Base-by-base conservation (phyloP, 2,113 vertebrate genomes). In the Microcebus griseorufus region DNA sequence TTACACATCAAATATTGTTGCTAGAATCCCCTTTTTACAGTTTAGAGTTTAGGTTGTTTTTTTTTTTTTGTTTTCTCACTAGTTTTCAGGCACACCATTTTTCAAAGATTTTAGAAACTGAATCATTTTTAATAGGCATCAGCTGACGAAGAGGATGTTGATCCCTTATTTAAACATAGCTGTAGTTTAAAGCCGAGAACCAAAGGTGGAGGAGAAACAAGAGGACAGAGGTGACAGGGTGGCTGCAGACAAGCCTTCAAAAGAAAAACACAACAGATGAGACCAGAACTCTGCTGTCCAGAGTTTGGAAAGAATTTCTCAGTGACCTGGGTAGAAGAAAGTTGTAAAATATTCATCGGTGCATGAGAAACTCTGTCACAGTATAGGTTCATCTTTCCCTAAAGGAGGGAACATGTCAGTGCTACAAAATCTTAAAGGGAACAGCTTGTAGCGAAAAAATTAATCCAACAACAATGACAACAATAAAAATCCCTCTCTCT, bases 81-180 rank as follows among this genome's bases (percentile, higher is more conserved):
- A 98, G 98, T 99, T 99, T 99, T 99, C 99, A 99, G 99, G 99
- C 99, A 99, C 99, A 98, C 99, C 98, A 98, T 98, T 99, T 98
- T 99, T 99, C 97, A 99, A 99, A 99, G 98, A 98, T 98, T 99
- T 98, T 99, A 97, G 98, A 98, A 98, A 98, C 96, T 88, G 93
- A 98, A 75, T 95, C 58, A 0, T 93, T 95, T 98, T 94, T 93
- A 98, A 99, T 98, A 99, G 99, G 98, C 98, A 98, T 98, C 98
- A 97, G 96, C 97, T 98, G 87, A 97, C 88, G 78, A 95, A 98
- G 78, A 93, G 88, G 22, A 76, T 93, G 96, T 96, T 0, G 20
- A 94, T 88, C 96, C 80, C 37, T 17, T 93, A 89, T 96, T 55
- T 23, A 70, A 97, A 80, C 91, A 97, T 18, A 73, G 92, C 92